A percentile compares a stretch with the other conserved stretches of the same genome.
These are phyloP conservation scores for Dioctria rufipes DNA, from an alignment of 2,888 invertebrate genomes.

Conservation along the genomic window DNA sequence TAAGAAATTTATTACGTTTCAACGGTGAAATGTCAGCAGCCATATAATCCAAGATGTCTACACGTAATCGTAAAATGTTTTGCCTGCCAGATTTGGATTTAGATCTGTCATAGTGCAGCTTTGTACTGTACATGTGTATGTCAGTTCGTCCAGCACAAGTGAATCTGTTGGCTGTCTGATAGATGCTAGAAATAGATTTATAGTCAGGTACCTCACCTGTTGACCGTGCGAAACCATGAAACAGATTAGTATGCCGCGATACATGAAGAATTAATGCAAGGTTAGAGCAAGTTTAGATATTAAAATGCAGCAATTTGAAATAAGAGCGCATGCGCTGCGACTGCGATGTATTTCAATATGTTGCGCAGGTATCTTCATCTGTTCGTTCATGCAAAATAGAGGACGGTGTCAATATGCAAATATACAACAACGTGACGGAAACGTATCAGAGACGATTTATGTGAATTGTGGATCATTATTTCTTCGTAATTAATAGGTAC, in stretches of 20 bases:
- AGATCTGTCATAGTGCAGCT: constrained; percentile 2
- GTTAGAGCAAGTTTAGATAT: constrained; percentile 50
- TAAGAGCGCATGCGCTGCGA: constrained; percentile 24
- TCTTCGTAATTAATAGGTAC: background rate
- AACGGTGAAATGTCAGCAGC: background rate
- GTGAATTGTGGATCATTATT: constrained; percentile 20
- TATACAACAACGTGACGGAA: constrained; percentile 13
- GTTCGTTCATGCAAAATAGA: constrained; percentile 8
- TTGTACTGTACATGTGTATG: background rate
- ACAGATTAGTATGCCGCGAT: constrained; percentile 40
- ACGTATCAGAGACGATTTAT: constrained; percentile 40
- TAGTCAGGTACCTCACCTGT: constrained; percentile 50
- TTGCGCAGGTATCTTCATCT: constrained; percentile 35
- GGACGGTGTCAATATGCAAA: constrained; percentile 34
- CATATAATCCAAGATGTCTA: constrained; percentile 24
- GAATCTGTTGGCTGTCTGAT: constrained; percentile 12
- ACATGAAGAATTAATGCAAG: constrained; percentile 53
- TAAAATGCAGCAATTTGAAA: constrained; percentile 32
- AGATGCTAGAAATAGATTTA: constrained; percentile 26
- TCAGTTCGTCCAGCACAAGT: background rate
- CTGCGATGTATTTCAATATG: constrained; percentile 35
- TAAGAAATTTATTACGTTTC: no score
- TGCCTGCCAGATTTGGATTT: constrained; percentile 24
- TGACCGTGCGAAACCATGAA: constrained; percentile 55
- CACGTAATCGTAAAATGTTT: constrained; percentile 42